Percentiles rank a stretch among this genome's conserved stretches.
Conservation (phyloP, 2,888 invertebrate species). For the Nowickia ferox region DNA sequence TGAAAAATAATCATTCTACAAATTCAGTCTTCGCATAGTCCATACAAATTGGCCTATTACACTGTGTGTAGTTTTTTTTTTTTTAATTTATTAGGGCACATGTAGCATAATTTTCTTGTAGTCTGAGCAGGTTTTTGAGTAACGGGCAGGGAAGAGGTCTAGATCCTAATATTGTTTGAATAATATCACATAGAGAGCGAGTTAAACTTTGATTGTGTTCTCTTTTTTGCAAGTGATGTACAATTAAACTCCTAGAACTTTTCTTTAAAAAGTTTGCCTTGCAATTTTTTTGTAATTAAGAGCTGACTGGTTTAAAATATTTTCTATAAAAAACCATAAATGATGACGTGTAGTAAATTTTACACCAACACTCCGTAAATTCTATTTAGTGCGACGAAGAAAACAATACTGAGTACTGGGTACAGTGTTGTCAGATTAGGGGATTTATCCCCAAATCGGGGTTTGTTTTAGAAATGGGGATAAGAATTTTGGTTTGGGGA, state of each 20-base stretch:
- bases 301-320: constrained; percentile 56
- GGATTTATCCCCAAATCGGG: too few species aligned
- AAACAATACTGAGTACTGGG: background rate
- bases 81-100: constrained; percentile 13
- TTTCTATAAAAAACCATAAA: constrained; percentile 1
- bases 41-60: constrained; percentile 13
- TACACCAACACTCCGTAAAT: too few species aligned
- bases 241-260: constrained; percentile 52
- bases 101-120: constrained; percentile 10
- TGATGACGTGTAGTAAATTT: background rate
- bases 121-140: background rate
- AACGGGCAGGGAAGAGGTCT: background rate
- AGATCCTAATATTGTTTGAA: constrained; percentile 53
- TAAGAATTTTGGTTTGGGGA: too few species aligned
- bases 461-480: too few species aligned
- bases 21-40: constrained; percentile 5
- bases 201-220: constrained; percentile 59
- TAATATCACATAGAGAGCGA: constrained; percentile 49
- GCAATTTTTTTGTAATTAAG: constrained; percentile 40
- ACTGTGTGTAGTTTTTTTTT: background rate
- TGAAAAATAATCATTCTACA: constrained; percentile 13
- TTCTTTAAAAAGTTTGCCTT: too few species aligned
- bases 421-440: too few species aligned
- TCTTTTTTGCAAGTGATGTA: constrained; percentile 64
- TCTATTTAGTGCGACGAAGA: background rate